phyloP scores from a whole-genome alignment of 2,797 vertebrate genomes.

The Ptychadena robeensis region DNA sequence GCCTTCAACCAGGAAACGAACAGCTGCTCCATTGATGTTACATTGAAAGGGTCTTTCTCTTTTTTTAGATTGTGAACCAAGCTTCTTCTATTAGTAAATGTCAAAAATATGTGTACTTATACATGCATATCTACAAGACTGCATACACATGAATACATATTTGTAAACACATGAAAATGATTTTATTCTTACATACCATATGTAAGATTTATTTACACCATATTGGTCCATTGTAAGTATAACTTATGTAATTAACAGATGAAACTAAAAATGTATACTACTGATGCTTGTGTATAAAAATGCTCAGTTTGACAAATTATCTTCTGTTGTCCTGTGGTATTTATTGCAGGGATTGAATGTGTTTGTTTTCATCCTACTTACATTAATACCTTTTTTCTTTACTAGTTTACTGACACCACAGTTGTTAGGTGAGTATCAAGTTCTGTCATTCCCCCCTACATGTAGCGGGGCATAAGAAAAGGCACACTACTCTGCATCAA shows the following conservation, averaged over 20 bases:
- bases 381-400: background rate
- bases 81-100: constrained; percentile 6
- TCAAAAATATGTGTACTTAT: constrained; percentile 36
- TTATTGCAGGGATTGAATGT: background rate
- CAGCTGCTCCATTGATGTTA: background rate
- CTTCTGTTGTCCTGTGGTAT: constrained; percentile 42
- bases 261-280: constrained; percentile 41
- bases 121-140: constrained; percentile 7
- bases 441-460: too few relatives aligned
- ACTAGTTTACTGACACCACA: too few relatives aligned
- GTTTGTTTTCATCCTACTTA: background rate
- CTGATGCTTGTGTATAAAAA: constrained; percentile 60
- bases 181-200: constrained; percentile 60
- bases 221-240: constrained; percentile 62
- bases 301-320: constrained; percentile 48
- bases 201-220: constrained; percentile 63
- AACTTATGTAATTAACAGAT: constrained; percentile 59
- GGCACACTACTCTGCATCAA: too few relatives aligned
- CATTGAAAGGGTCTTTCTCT: constrained; percentile 7
- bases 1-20: background rate
- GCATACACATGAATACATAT: constrained; percentile 20
- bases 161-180: constrained; percentile 39
- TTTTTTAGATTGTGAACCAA: constrained; percentile 6
- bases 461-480: too few relatives aligned
- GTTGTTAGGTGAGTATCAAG: too few relatives aligned